Conservation (phyloP, 2,113 vertebrate genomes). For the Macquaria ambigua region DNA sequence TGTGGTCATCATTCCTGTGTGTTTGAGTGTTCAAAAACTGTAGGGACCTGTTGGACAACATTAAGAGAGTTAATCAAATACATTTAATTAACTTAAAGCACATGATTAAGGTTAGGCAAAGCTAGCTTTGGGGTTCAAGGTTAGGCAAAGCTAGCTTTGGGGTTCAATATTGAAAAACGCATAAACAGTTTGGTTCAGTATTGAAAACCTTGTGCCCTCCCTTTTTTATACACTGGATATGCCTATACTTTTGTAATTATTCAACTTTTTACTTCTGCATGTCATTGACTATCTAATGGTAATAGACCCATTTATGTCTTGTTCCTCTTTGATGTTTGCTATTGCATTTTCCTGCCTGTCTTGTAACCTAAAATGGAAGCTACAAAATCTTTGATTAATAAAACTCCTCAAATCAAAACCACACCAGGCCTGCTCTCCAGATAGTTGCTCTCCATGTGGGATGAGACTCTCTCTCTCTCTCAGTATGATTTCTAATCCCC, state of each 20-base stretch:
- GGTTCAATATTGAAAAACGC: too few relatives aligned
- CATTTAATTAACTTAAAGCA: too few relatives aligned
- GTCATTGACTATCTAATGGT: background rate
- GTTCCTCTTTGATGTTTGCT: background rate
- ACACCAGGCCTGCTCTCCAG: background rate
- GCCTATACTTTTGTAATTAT: too few relatives aligned
- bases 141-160: too few relatives aligned
- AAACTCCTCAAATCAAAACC: background rate
- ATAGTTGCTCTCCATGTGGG: background rate
- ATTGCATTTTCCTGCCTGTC: background rate
- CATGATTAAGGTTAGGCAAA: too few relatives aligned
- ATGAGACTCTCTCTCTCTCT: background rate
- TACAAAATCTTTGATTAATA: background rate
- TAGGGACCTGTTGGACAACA: too few relatives aligned
- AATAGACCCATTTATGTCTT: background rate
- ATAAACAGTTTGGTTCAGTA: too few relatives aligned
- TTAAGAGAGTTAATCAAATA: too few relatives aligned
- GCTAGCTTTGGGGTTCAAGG: too few relatives aligned
- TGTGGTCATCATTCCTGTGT: too few relatives aligned
- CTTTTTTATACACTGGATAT: background rate
- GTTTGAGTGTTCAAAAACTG: too few relatives aligned
- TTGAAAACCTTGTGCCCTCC: background rate
- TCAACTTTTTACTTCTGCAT: background rate
- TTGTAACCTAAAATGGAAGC: background rate
- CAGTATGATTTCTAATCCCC: constrained; percentile 22